Conservation (phyloP, 30 jellyfish, hydroid and myxozoan species). For the Aurelia aurita complex sp. Pacific region DNA sequence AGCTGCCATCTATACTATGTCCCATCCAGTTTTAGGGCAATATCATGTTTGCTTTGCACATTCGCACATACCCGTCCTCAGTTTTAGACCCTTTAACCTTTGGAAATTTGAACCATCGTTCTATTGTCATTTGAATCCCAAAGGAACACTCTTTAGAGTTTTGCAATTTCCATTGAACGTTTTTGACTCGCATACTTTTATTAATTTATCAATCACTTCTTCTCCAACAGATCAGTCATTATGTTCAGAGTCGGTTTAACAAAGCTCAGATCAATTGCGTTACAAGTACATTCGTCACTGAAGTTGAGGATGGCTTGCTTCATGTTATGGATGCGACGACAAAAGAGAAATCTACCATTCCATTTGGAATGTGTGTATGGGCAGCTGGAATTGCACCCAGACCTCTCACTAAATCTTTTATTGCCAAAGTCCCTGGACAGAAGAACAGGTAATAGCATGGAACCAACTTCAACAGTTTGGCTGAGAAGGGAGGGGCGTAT, state of each 20-base stretch:
- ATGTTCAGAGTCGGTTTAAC: constrained; percentile 79
- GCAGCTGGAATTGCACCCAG: constrained; percentile 97
- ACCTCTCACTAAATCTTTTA: constrained; percentile 68
- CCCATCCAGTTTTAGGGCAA: no score
- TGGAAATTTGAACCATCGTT: no score
- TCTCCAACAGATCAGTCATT: constrained; percentile 72
- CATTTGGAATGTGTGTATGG: constrained; percentile 98
- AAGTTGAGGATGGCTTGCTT: constrained; percentile 62
- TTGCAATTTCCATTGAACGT: no score
- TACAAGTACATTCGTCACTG: constrained; percentile 92
- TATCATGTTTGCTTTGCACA: no score
- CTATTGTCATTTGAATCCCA: no score
- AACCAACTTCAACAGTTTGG: no score
- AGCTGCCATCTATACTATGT: no score
- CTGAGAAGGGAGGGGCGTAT: no score
- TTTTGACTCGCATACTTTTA: no score
- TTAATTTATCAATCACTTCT: not conserved
- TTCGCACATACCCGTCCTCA: no score
- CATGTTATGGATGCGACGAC: constrained; percentile 81
- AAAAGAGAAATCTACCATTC: constrained; percentile 55
- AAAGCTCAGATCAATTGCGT: constrained; percentile 69
- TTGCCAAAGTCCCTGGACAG: constrained; percentile 81
- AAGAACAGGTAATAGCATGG: constrained; percentile 64
- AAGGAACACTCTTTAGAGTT: no score
- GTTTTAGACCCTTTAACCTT: no score